phyloP scores from a whole-genome alignment of 2,888 invertebrate genomes.

The Hydrotaea cyrtoneurina region DNA sequence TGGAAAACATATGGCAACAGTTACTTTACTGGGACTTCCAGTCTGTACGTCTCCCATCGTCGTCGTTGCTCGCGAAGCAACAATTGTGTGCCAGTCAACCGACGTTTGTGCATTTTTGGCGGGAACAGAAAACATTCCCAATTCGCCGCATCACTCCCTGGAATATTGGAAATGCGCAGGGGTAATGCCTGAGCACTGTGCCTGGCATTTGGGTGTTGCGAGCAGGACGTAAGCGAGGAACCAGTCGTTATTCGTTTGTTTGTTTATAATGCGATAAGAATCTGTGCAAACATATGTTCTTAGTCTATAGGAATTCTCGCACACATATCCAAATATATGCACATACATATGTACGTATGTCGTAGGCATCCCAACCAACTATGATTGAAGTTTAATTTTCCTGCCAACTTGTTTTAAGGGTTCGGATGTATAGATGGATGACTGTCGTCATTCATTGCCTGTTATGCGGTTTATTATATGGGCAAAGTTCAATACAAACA shows the following conservation, averaged over 20 bases:
- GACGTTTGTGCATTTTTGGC: constrained; percentile 45
- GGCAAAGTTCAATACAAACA: not conserved
- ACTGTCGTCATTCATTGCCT: not conserved
- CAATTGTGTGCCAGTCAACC: constrained; percentile 60
- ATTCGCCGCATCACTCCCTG: constrained; percentile 51
- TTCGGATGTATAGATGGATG: not conserved
- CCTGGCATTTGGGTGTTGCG: not conserved
- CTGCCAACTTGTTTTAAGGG: not conserved
- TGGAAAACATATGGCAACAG: constrained; percentile 64
- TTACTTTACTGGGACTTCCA: constrained; percentile 58
- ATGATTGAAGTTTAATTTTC: constrained; percentile 30
- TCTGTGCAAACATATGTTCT: constrained; percentile 53
- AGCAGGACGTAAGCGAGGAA: not conserved
- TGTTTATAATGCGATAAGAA: constrained; percentile 30
- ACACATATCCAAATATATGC: too few relatives aligned
- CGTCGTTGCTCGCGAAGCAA: constrained; percentile 51
- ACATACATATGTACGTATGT: not conserved
- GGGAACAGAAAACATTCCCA: constrained; percentile 44
- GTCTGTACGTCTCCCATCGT: not conserved
- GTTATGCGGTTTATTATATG: not conserved
- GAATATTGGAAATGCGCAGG: constrained; percentile 51
- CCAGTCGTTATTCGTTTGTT: not conserved
- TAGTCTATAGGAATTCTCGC: not conserved
- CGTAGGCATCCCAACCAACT: not conserved
- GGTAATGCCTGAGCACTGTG: constrained; percentile 9